Percentiles rank a stretch among this genome's conserved stretches.
Evolutionary conservation across 2,888 invertebrate genomes (phyloP).

Genomic region (Proisotoma minuta): DNA sequence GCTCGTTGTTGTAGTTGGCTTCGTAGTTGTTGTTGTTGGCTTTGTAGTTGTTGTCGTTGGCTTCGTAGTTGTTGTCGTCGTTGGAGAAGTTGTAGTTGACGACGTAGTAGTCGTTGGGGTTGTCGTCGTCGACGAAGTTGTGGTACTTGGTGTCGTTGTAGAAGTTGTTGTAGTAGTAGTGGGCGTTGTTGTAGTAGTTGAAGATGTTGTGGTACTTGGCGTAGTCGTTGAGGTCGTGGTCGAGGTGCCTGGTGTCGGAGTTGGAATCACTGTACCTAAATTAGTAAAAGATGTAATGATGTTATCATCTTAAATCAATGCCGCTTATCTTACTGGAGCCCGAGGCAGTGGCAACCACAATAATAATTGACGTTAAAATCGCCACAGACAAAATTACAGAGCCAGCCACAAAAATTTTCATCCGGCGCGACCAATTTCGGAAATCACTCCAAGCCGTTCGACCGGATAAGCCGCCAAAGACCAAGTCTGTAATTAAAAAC

Average conservation of each 20-base stretch:
- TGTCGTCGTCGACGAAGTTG: background rate
- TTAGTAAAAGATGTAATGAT: background rate
- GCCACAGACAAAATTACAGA: background rate
- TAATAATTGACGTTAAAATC: background rate
- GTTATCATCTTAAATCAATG: too few relatives aligned
- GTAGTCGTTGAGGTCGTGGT: background rate
- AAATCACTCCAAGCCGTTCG: background rate
- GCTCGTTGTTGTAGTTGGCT: slow-evolving; percentile 3
- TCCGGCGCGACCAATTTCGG: background rate
- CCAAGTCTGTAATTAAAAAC: background rate
- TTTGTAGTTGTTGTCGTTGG: background rate
- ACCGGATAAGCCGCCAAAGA: background rate
- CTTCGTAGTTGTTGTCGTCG: background rate
- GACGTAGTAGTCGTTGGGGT: background rate
- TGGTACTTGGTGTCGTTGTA: too few relatives aligned
- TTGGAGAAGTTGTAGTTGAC: slow-evolving; percentile 4
- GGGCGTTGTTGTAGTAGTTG: background rate
- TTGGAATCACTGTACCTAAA: background rate
- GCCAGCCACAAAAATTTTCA: background rate
- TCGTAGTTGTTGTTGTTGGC: background rate
- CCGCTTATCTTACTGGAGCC: background rate
- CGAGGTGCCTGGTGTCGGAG: background rate
- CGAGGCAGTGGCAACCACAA: background rate
- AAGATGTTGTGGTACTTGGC: background rate
- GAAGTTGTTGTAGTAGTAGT: background rate